A percentile compares a stretch with the other conserved stretches of the same genome.
Conservation (phyloP, 23 tunicate genomes). For the Phallusia fumigata region DNA sequence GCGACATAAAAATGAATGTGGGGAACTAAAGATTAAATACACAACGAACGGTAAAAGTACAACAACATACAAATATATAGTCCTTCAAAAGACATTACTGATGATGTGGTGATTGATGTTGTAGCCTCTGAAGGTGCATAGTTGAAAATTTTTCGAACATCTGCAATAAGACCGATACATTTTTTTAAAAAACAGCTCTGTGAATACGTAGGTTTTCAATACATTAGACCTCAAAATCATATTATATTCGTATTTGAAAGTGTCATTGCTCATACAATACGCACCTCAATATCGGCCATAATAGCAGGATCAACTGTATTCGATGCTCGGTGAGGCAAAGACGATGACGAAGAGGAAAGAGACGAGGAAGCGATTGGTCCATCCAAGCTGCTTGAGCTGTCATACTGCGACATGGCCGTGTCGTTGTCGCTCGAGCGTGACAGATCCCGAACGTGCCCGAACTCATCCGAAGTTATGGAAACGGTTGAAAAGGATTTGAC, state of each 20-base stretch:
- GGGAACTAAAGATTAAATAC: too few relatives aligned
- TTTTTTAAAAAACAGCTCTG: background rate
- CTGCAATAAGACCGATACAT: constrained; percentile 16
- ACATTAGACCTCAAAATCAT: background rate
- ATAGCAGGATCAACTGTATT: constrained; percentile 67
- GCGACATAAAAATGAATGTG: too few relatives aligned
- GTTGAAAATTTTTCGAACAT: constrained; percentile 53
- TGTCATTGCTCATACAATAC: background rate
- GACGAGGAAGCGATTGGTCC: constrained; percentile 17
- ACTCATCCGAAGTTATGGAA: constrained; percentile 22
- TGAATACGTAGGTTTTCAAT: background rate
- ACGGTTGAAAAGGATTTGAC: constrained; percentile 5
- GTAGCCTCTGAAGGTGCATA: constrained; percentile 23
- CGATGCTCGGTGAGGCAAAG: constrained; percentile 15
- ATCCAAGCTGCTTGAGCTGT: too few relatives aligned
- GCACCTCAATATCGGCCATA: constrained; percentile 70
- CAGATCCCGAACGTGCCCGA: background rate
- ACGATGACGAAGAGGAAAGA: constrained; percentile 16
- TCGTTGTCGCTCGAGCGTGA: too few relatives aligned
- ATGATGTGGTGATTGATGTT: background rate
- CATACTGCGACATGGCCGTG: too few relatives aligned
- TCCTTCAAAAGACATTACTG: too few relatives aligned
- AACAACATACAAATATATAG: too few relatives aligned
- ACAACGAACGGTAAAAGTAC: too few relatives aligned
- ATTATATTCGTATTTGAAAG: background rate